phyloP scores from a whole-genome alignment of 2,888 invertebrate genomes.

The Holacanthella duospinosa region DNA sequence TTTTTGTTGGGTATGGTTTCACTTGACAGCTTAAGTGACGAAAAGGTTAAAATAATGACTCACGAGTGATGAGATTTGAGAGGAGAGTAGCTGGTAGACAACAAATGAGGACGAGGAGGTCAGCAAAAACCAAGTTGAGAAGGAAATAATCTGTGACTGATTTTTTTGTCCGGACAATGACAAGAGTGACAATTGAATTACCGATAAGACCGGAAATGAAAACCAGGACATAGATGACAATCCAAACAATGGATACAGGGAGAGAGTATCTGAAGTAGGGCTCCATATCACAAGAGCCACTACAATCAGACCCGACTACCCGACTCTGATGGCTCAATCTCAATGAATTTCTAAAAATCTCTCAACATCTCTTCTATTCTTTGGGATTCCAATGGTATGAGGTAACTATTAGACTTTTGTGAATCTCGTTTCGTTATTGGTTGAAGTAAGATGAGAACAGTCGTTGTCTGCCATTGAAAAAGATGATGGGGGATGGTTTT shows the following conservation, averaged over 20 bases:
- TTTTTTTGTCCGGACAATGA: conserved; percentile 35
- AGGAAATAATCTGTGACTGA: conserved; percentile 50
- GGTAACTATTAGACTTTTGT: too few species aligned
- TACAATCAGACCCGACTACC: neutral
- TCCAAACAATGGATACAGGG: conserved; percentile 30
- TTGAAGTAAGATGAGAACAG: too few species aligned
- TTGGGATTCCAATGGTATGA: neutral
- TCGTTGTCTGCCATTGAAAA: too few species aligned
- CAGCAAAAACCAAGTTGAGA: conserved; percentile 49
- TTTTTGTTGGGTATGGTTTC: too few species aligned
- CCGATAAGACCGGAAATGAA: conserved; percentile 33
- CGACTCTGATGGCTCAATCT: neutral
- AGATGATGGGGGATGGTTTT: too few species aligned
- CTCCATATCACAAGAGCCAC: conserved; percentile 12
- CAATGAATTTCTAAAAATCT: neutral
- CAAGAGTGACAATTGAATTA: conserved; percentile 32
- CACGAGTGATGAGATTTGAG: conserved; percentile 48
- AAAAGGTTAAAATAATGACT: too few species aligned
- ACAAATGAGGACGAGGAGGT: conserved; percentile 49
- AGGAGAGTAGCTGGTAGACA: conserved; percentile 51
- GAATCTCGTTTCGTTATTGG: too few species aligned
- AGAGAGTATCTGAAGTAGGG: conserved; percentile 34
- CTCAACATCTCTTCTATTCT: neutral
- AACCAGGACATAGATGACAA: conserved; percentile 35
- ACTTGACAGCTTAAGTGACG: too few species aligned